Base-by-base conservation (phyloP, 2,797 vertebrate genomes). In the Thripadectes ignobilis region DNA sequence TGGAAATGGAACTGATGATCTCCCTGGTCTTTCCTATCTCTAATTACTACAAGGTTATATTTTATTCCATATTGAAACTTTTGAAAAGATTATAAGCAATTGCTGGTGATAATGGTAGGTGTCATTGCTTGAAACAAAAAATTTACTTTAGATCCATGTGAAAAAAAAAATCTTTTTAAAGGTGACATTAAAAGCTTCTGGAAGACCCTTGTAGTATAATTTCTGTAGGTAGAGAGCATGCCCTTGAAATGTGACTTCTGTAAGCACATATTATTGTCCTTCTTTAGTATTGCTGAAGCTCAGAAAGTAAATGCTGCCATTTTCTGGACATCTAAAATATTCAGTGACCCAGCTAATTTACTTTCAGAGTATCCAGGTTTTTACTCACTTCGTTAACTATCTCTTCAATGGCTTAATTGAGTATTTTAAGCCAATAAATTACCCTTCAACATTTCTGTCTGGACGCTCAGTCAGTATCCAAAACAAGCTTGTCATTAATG, bases 361-460 rank as follows among this genome's bases (percentile, higher is more conserved):
- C 86, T 95, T 89, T 80, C 59, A 91, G 74, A 52, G 73, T 79
- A 85, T 69, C 77, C 71, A 38, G 20, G 38, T 43, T 85, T 96
- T 93, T 89, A 32, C 85, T 83, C 92, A 95, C 92, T 95, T 92
- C 87, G 81, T 68, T 96, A 95, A 87, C 85, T 67, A 23, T 86
- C 88, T 85, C 58, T 93, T 97, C 92, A 92, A 43, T 69, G 66
- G 82, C 86, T 92, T 97, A 96, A 97, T 95, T 96, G 91, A 96
- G 81, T 96, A 92, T 95, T 95, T 97, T 95, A 95, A 96, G 89
- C 92, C 93, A 85, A 87, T 94, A 97, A 96, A 97, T 97, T 94
- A 87, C 88, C 77, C 91, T 97, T 95, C 84, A 94, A 67, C 91
- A 30, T 88, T 92, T 83, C 89, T 93, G 81, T 92, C 88, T 95